phyloP scores from a whole-genome alignment of 1,140 invertebrate genomes.

The Phthorimaea operculella region DNA sequence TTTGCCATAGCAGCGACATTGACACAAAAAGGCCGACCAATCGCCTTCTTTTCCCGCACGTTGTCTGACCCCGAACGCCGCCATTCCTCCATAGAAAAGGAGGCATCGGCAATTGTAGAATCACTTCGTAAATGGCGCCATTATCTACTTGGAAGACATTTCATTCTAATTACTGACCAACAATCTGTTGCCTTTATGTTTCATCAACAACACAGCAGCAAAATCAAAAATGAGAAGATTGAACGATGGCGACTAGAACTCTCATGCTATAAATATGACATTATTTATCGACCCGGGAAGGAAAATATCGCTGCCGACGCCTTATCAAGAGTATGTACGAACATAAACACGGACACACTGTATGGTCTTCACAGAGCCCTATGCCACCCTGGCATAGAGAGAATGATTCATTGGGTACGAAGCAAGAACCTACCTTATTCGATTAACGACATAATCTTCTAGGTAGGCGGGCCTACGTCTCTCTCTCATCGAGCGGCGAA shows the following conservation, averaged over 20 bases:
- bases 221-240: conserved; percentile 12
- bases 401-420: too few relatives aligned
- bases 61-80: conserved; percentile 9
- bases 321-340: too few relatives aligned
- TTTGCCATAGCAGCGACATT: conserved; percentile 47
- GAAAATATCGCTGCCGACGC: too few relatives aligned
- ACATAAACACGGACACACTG: too few relatives aligned
- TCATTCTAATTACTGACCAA: conserved; percentile 11
- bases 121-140: conserved; percentile 14
- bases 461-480: too few relatives aligned
- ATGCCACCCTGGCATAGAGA: too few relatives aligned
- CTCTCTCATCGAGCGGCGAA: too few relatives aligned
- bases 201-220: conserved; percentile 7
- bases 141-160: conserved; percentile 4
- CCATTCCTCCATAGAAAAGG: conserved; percentile 16
- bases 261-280: conserved; percentile 12
- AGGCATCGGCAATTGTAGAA: conserved; percentile 15
- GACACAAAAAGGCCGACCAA: conserved; percentile 27
- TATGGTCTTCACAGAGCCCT: too few relatives aligned
- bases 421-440: too few relatives aligned
- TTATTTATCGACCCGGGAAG: conserved; percentile 19
- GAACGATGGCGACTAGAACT: conserved; percentile 11
- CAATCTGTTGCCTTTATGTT: conserved; percentile 11
- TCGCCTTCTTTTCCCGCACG: conserved; percentile 15
- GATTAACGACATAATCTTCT: too few relatives aligned